Base-by-base conservation (phyloP, 1,140 invertebrate genomes). In the Archivesica marissinica region DNA sequence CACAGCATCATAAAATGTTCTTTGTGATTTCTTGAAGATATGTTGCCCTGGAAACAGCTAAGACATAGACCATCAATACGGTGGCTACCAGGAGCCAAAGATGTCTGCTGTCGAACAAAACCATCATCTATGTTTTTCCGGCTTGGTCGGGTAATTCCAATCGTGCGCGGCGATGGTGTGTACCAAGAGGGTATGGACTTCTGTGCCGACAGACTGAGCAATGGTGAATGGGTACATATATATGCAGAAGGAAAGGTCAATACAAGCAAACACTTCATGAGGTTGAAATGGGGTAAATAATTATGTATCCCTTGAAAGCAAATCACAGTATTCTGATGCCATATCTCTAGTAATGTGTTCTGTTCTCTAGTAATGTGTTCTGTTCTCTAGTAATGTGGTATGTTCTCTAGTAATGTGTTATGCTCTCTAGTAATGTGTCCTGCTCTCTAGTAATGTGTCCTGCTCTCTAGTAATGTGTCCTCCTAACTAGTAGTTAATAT, bases 221-320 rank as follows among this genome's bases (percentile, higher is more conserved):
- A 95, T 82, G 98, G 98, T n/a, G 95, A 97, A 74, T 99, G 99
- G 98, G 96, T 99, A 59, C 99, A 99, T 93, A 96, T 99, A 35
- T 99, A 99, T 95, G 97, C 97, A 6, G 96, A 97, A 95, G 99
- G 94, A 92, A 61, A 61, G 95, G 97, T 99, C 9, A 99, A 99
- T 93, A 96, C 97, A 95, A 95, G 95, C 9, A 97, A 98, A 93
- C 96, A 97, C 91, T 95, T 96, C 30, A 94, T 96, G 79, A 96
- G 97, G 68, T 95, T 98, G 77, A 99, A 99, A 94, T 99, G 98
- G 98, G 98, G 94, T 94, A 88, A 90, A 91, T 64, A 52, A 23
- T 4, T 52, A 9, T 47, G 7, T 9, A 7, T 47, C 17, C 7
- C 17, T 47, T 47, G 7, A 7, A 47, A 9, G 44, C 44, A 47